These are phyloP conservation scores for Octonoba sinensis DNA, from an alignment of 2,888 invertebrate species.

Conservation along the genomic window DNA sequence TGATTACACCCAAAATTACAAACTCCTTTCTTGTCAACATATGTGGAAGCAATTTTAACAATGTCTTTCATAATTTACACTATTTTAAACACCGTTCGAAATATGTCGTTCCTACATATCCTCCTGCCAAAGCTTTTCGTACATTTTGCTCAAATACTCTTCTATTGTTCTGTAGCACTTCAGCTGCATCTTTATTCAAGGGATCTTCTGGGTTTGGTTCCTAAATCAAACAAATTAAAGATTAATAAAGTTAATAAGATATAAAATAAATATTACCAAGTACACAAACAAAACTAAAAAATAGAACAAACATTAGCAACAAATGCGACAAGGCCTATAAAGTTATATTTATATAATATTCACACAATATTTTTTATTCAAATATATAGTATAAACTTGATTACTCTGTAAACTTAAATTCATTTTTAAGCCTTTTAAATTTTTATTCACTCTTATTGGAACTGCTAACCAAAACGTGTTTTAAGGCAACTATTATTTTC, in stretches of 20 bases:
- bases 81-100: slow-evolving; percentile 97
- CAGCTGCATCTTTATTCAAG: slow-evolving; percentile 97
- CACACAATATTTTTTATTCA: too few relatives aligned
- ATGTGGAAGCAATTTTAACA: slow-evolving; percentile 11
- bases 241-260: neutral
- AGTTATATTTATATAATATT: too few relatives aligned
- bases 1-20: slow-evolving; percentile 9
- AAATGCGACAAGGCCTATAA: too few relatives aligned
- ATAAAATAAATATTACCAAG: neutral
- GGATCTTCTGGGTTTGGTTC: slow-evolving; percentile 99
- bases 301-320: too few relatives aligned
- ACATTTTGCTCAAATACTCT: slow-evolving; percentile 96
- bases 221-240: slow-evolving; percentile 73
- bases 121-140: slow-evolving; percentile 90
- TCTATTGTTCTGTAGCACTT: slow-evolving; percentile 93
- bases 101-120: slow-evolving; percentile 92
- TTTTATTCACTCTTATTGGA: too few relatives aligned
- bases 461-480: too few relatives aligned
- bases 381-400: too few relatives aligned
- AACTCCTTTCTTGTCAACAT: neutral
- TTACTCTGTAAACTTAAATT: too few relatives aligned
- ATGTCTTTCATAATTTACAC: slow-evolving; percentile 10
- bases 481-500: too few relatives aligned
- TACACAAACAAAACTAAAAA: neutral
- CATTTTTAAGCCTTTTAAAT: too few relatives aligned